Base-by-base conservation (phyloP, 2,113 vertebrate genomes). In the Nyctibius bracteatus region DNA sequence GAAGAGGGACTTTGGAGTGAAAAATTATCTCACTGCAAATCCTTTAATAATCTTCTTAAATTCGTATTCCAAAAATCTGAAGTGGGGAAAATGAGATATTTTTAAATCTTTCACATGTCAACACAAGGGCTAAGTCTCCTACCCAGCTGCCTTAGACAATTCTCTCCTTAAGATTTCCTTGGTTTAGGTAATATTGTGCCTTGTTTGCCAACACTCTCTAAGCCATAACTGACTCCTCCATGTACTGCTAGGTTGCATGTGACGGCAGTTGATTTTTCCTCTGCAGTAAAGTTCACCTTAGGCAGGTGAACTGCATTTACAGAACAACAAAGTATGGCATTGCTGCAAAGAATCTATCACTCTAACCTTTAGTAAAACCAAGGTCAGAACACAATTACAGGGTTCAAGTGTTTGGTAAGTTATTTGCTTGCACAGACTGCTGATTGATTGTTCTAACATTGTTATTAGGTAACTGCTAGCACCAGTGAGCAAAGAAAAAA, bases 331-430 rank as follows among this genome's bases (percentile, higher is more conserved):
- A 75, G n/a, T 85, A 63, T 39, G 51, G 59, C 55, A 59, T 20
- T 65, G 39, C 81, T 86, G 88, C 49, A 92, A 88, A 80, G 62
- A 92, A 93, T 88, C 68, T 93, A 57, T 96, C 88, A 92, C 74
- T 72, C 77, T 87, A 91, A 94, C 94, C 88, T 89, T 85, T 37
- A 77, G 91, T 87, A 92, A 86, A 92, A 33, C 52, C 83, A 94
- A 94, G 95, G 96, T 96, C 96, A 94, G 86, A 85, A 94, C 57
- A 94, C 96, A 96, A 94, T 96, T 96, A 97, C 78, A 96, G 70
- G 94, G 96, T 96, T 97, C 96, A 96, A 96, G 94, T 79, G 83
- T 92, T 96, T 30, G 18, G 65, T 92, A 92, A 96, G 92, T 96
- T 96, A 97, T 96, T 95, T 96, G 77, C 86, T 94, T 92, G 83